These are phyloP conservation scores for Diplosoma virens DNA, from an alignment of 23 tunicate genomes.

Conservation along the genomic window DNA sequence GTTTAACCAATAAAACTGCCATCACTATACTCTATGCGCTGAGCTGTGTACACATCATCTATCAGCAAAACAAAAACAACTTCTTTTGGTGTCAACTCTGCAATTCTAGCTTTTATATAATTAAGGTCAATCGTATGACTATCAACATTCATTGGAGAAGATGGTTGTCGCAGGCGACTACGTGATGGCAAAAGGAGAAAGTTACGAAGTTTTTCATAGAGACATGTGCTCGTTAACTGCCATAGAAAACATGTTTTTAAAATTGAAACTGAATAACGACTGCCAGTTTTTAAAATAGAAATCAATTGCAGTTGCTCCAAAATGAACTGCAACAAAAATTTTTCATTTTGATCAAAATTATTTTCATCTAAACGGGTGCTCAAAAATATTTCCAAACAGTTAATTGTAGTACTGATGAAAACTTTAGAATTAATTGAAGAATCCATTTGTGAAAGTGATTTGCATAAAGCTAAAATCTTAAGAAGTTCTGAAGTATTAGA, in stretches of 20 bases:
- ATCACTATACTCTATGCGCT: constrained; percentile 13
- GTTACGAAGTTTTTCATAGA: neutral
- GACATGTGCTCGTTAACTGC: neutral
- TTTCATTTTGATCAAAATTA: too few relatives aligned
- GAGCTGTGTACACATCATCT: constrained; percentile 26
- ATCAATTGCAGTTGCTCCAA: neutral
- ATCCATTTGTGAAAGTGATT: too few relatives aligned
- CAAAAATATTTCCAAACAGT: too few relatives aligned
- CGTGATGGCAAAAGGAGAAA: neutral
- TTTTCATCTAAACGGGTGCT: too few relatives aligned
- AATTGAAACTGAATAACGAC: neutral
- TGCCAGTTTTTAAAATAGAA: neutral
- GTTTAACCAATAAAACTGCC: constrained; percentile 14
- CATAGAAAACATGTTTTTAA: neutral
- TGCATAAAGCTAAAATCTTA: too few relatives aligned
- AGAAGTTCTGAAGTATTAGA: too few relatives aligned
- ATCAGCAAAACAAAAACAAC: neutral
- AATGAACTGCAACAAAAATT: too few relatives aligned
- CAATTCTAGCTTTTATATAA: neutral
- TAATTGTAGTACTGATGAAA: too few relatives aligned
- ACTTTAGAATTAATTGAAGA: too few relatives aligned
- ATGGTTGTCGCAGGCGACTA: neutral
- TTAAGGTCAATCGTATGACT: neutral
- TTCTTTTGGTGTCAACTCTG: neutral
- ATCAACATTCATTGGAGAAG: neutral